Conservation (phyloP, 2,888 invertebrate species). For the Megalurothrips usitatus region DNA sequence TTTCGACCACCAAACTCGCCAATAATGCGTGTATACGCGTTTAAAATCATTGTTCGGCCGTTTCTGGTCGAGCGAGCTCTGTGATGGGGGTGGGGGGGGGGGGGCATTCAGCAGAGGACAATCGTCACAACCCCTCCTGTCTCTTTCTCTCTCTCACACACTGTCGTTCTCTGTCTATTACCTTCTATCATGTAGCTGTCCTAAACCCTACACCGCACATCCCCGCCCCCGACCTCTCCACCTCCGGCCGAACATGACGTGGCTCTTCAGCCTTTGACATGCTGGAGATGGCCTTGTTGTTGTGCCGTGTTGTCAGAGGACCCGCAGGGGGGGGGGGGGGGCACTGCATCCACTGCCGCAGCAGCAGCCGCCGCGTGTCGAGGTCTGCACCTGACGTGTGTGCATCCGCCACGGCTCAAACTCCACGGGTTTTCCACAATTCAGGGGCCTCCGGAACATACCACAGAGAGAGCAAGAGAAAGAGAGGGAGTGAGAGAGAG, state of each 20-base stretch:
- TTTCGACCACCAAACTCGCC: neutral
- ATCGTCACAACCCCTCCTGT: neutral
- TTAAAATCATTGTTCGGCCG: neutral
- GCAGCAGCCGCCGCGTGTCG: too few relatives aligned
- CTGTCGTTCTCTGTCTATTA: too few relatives aligned
- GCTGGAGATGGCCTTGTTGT: neutral
- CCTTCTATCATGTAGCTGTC: too few relatives aligned
- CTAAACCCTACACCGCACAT: neutral
- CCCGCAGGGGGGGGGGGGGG: neutral
- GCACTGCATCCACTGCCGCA: neutral
- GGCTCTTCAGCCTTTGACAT: slow-evolving; percentile 4
- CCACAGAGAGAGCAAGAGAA: too few relatives aligned
- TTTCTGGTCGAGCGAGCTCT: neutral
- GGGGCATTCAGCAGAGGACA: neutral
- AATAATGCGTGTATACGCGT: neutral
- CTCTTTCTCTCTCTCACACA: neutral
- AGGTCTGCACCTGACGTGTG: too few relatives aligned
- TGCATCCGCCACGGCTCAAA: too few relatives aligned
- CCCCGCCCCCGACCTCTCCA: neutral
- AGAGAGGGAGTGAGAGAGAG: too few relatives aligned
- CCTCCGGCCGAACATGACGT: neutral
- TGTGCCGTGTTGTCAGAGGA: neutral
- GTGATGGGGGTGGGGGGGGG: neutral
- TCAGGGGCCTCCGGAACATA: too few relatives aligned
- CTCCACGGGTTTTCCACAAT: too few relatives aligned